phyloP scores from a whole-genome alignment of 2,888 invertebrate species.

The Trimorus sp. region DNA sequence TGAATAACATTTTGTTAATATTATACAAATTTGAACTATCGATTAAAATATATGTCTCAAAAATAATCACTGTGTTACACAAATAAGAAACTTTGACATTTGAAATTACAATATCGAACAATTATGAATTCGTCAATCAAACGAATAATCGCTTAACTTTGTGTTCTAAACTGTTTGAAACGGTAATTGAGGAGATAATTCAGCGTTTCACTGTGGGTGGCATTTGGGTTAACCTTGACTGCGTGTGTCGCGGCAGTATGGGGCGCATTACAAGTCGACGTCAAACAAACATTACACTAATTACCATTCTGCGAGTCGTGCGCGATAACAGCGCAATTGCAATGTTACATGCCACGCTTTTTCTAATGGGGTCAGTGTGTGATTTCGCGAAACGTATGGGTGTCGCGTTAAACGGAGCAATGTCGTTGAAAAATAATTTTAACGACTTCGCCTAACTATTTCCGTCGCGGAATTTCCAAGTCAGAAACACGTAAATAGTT shows the following conservation, averaged over 20 bases:
- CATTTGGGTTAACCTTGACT: slow-evolving; percentile 72
- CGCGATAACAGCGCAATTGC: slow-evolving; percentile 51
- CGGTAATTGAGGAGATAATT: slow-evolving; percentile 45
- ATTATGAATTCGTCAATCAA: no score
- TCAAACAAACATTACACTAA: slow-evolving; percentile 75
- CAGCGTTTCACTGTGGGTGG: slow-evolving; percentile 67
- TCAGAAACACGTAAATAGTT: background rate
- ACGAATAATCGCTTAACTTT: background rate
- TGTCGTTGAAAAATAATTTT: slow-evolving; percentile 9
- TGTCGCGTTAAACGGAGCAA: slow-evolving; percentile 20
- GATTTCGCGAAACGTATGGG: slow-evolving; percentile 38
- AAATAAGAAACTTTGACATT: no score
- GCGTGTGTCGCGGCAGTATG: slow-evolving; percentile 70
- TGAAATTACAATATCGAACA: no score
- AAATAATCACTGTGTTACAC: no score
- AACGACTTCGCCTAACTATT: no score
- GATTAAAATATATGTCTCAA: no score
- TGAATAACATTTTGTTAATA: no score
- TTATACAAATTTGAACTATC: no score
- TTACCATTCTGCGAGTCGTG: slow-evolving; percentile 72
- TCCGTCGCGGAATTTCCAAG: no score
- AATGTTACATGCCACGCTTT: slow-evolving; percentile 54
- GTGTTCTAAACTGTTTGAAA: slow-evolving; percentile 14
- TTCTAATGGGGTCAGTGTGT: slow-evolving; percentile 47
- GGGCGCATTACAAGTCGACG: slow-evolving; percentile 72